Base-by-base conservation (phyloP, 2,113 vertebrate species). In the Poeciliopsis turrubarensis region DNA sequence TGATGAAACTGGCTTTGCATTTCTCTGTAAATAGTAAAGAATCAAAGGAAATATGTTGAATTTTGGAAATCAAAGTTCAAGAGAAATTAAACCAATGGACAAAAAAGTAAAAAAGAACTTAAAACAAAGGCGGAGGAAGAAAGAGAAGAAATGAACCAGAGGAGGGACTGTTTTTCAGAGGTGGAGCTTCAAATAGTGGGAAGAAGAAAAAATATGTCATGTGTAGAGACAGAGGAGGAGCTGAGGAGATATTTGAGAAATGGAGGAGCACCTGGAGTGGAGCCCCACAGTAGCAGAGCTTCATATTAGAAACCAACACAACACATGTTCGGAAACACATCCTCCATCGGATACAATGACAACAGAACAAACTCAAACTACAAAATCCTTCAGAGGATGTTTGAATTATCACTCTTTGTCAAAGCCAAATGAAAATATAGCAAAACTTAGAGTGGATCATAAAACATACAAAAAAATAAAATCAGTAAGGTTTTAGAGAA, bases 191-290 rank as follows among this genome's bases (percentile, higher is more conserved):
- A 37, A 66, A 57, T 11, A 14, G 29, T 3, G 41, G 17, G 31
- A 60, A 64, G 62, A 34, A 61, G 3, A 37, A 54, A 47, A 65
- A 70, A 37, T 1, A 29, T 30, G 26, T 66, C 31, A 66, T 17
- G 26, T 13, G 30, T 13, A 51, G 60, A 78, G 11, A 81, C 22
- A 61, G 57, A 75, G 72, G 65, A 66, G 75, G 62, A 70, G 64
- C 54, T 39, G 25, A 70, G 27, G 31, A 63, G 72, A 70, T 75
- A 72, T 9, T 26, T 68, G 34, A 5, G 7, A 66, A 5, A 77
- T 62, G 74, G 77, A 79, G 77, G 75, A 78, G 70, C 68, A 60
- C 74, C 66, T 11, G 71, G 63, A 60, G 75, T 80, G 62, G 22
- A 66, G 57, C 62, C 65, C 65, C 12, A 69, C 44, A 72, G 60